These are phyloP conservation scores for Trichomycterus rosablanca DNA, from an alignment of 2,113 vertebrate genomes.

Conservation along the genomic window DNA sequence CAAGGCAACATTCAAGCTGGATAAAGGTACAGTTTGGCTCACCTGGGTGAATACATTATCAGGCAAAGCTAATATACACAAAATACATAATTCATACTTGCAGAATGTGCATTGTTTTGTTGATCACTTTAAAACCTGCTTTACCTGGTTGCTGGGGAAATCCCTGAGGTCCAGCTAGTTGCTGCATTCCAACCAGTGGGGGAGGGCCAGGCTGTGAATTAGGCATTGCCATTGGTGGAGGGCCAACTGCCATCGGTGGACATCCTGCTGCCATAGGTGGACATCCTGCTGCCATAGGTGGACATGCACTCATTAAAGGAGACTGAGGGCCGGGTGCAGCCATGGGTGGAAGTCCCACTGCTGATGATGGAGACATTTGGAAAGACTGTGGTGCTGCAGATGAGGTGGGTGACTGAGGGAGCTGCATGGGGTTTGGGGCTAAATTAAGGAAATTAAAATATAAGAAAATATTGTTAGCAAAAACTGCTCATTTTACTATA, in stretches of 20 bases:
- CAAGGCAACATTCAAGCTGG: background rate
- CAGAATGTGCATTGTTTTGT: background rate
- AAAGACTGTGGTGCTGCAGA: slow-evolving; percentile 51
- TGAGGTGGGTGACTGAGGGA: too few species aligned
- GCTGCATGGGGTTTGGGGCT: slow-evolving; percentile 64
- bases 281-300: slow-evolving; percentile 55
- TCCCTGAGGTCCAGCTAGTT: slow-evolving; percentile 66
- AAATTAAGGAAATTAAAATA: background rate
- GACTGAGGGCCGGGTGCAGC: slow-evolving; percentile 61
- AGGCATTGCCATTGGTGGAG: slow-evolving; percentile 56
- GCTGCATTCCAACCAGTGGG: slow-evolving; percentile 65
- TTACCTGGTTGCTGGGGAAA: slow-evolving; percentile 80
- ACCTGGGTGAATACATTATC: background rate
- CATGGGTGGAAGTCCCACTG: slow-evolving; percentile 51
- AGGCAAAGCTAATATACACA: background rate
- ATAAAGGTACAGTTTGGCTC: background rate
- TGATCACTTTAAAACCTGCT: background rate
- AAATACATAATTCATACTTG: background rate
- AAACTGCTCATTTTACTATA: background rate
- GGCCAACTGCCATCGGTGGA: slow-evolving; percentile 57
- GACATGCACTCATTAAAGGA: slow-evolving; percentile 52
- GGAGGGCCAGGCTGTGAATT: slow-evolving; percentile 65
- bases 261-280: slow-evolving; percentile 54
- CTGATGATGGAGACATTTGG: slow-evolving; percentile 54
- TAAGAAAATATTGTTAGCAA: background rate